A percentile compares a stretch with the other conserved stretches of the same genome.
These are phyloP conservation scores for Notospermus geniculatus DNA, from an alignment of 1,140 invertebrate genomes.

Conservation along the genomic window DNA sequence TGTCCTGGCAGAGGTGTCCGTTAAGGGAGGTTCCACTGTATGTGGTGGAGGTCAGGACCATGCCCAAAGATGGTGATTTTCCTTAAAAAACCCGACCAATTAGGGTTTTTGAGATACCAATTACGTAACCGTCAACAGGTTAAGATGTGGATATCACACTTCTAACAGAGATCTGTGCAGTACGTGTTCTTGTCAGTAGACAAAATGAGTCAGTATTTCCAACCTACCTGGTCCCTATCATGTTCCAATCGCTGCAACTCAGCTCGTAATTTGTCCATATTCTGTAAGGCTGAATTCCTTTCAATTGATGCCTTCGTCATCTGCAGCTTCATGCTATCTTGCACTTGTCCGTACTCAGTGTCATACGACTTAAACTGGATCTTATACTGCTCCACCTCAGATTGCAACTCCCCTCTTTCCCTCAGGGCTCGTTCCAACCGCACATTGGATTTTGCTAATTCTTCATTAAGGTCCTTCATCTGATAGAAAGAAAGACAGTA, in stretches of 20 bases:
- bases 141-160: no score
- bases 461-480: conserved; percentile 36
- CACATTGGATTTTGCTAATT: conserved; percentile 25
- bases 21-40: no score
- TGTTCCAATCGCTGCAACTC: conserved; percentile 29
- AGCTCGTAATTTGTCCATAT: conserved; percentile 30
- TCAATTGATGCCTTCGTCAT: conserved; percentile 39
- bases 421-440: conserved; percentile 35
- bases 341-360: conserved; percentile 31
- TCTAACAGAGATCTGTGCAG: no score
- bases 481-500: conserved; percentile 18
- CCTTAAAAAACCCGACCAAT: no score
- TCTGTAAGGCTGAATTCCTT: conserved; percentile 35
- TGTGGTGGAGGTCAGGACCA: no score
- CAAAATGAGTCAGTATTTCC: neutral
- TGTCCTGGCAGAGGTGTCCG: no score
- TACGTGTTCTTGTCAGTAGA: neutral
- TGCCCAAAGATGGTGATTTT: no score
- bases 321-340: conserved; percentile 34
- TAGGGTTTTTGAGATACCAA: no score
- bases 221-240: conserved; percentile 36
- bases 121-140: no score
- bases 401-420: conserved; percentile 34
- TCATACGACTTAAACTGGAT: conserved; percentile 37
- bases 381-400: conserved; percentile 35